These are phyloP conservation scores for Dinomys branickii DNA, from an alignment of 2,113 vertebrate species.

Conservation along the genomic window DNA sequence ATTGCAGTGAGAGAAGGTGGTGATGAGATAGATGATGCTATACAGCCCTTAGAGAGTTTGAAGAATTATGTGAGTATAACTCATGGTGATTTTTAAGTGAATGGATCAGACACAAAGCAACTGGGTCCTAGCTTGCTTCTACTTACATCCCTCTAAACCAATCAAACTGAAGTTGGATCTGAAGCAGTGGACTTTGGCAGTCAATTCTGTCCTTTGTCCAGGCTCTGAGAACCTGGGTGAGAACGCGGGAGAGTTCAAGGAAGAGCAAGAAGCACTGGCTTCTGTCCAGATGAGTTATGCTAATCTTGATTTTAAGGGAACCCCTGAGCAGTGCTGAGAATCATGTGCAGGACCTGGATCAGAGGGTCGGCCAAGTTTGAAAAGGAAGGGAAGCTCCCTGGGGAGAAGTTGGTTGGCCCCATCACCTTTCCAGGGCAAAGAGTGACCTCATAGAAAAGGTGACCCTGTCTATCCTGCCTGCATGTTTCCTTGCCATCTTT, in stretches of 20 bases:
- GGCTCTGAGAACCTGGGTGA: not conserved
- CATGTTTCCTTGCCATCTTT: not conserved
- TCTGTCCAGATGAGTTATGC: not conserved
- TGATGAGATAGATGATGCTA: slow-evolving; percentile 15
- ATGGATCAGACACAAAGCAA: not conserved
- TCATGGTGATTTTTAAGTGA: slow-evolving; percentile 22
- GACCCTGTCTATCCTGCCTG: not conserved
- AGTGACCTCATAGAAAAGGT: not conserved
- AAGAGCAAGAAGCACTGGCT: not conserved
- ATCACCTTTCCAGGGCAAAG: not conserved
- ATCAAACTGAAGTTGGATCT: slow-evolving; percentile 25
- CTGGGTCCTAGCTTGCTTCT: not conserved
- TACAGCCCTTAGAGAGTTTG: not conserved
- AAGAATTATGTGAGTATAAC: not conserved
- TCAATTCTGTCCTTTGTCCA: not conserved
- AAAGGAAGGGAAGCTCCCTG: not conserved
- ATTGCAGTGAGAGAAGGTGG: not conserved
- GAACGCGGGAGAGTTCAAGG: not conserved
- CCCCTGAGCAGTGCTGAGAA: not conserved
- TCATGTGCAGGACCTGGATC: not conserved
- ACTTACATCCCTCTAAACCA: not conserved
- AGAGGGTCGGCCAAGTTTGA: not conserved
- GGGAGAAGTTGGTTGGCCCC: not conserved
- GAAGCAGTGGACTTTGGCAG: slow-evolving; percentile 34
- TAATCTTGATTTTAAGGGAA: not conserved